phyloP scores from a whole-genome alignment of 2,888 invertebrate species.

The Drosophila greeni region DNA sequence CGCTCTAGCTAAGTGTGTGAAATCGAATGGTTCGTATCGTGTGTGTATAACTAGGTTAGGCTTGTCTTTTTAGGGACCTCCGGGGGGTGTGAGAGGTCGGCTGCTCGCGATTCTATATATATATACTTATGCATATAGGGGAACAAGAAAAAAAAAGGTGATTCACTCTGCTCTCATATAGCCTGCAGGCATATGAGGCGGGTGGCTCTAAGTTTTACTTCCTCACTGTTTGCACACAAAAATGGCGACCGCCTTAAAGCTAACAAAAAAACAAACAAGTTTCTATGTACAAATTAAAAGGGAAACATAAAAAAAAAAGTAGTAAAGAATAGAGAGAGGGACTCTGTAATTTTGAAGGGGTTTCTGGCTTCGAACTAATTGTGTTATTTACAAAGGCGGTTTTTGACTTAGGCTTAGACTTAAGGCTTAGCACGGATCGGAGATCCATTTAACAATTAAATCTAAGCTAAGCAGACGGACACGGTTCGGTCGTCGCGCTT shows the following conservation, averaged over 20 bases:
- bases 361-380: not conserved
- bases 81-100: slow-evolving; percentile 5
- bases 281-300: slow-evolving; percentile 30
- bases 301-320: not conserved
- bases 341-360: too few species aligned
- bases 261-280: slow-evolving; percentile 43
- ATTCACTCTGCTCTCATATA: slow-evolving; percentile 11
- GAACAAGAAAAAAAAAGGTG: slow-evolving; percentile 13
- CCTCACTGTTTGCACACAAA: slow-evolving; percentile 51
- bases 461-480: slow-evolving; percentile 14
- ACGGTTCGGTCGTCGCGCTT: slow-evolving; percentile 1
- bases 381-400: slow-evolving; percentile 38
- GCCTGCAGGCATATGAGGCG: not conserved
- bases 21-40: slow-evolving; percentile 19
- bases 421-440: not conserved
- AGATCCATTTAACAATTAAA: slow-evolving; percentile 5
- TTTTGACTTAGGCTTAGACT: slow-evolving; percentile 30
- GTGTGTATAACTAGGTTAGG: slow-evolving; percentile 9
- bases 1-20: slow-evolving; percentile 7
- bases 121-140: not conserved
- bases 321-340: not conserved
- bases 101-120: slow-evolving; percentile 2
- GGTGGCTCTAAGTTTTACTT: slow-evolving; percentile 57
- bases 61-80: slow-evolving; percentile 25
- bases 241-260: slow-evolving; percentile 64